A percentile compares a stretch with the other conserved stretches of the same genome.
Evolutionary conservation across 2,113 vertebrate genomes (phyloP).

Genomic region (Tyrannus savana): DNA sequence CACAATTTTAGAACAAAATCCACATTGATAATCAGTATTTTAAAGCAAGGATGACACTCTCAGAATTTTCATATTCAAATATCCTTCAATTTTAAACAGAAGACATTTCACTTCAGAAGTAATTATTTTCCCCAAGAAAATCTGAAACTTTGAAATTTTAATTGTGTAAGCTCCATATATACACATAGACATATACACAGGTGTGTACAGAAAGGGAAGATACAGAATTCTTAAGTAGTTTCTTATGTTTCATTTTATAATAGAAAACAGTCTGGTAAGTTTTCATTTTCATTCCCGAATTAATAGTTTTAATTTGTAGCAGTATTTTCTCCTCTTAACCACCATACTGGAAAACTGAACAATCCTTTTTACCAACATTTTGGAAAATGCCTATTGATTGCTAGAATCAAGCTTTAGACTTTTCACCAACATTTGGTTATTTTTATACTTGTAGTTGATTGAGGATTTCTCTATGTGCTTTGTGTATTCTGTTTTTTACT

Average conservation of each 20-base stretch:
- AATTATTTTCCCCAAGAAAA: neutral
- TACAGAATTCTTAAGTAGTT: neutral
- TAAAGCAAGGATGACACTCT: neutral
- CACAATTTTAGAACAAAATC: neutral
- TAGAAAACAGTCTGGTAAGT: neutral
- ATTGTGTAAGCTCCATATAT: neutral
- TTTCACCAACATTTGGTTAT: neutral
- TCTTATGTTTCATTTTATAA: neutral
- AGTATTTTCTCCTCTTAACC: neutral
- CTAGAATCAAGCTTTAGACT: neutral
- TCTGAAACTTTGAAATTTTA: neutral
- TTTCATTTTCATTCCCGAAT: neutral
- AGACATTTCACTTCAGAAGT: neutral
- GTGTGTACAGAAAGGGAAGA: neutral
- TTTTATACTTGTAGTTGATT: neutral
- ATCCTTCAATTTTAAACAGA: neutral
- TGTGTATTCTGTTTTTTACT: neutral
- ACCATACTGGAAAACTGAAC: neutral
- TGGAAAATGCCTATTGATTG: neutral
- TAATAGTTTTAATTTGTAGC: neutral
- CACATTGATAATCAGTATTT: neutral
- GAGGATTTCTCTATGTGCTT: neutral
- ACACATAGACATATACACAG: neutral
- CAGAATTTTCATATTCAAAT: neutral
- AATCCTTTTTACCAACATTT: neutral